Evolutionary conservation across 2,797 vertebrate genomes (phyloP), one percentile per base, ranked within the genome.

Genomic region (Falco peregrinus): DNA sequence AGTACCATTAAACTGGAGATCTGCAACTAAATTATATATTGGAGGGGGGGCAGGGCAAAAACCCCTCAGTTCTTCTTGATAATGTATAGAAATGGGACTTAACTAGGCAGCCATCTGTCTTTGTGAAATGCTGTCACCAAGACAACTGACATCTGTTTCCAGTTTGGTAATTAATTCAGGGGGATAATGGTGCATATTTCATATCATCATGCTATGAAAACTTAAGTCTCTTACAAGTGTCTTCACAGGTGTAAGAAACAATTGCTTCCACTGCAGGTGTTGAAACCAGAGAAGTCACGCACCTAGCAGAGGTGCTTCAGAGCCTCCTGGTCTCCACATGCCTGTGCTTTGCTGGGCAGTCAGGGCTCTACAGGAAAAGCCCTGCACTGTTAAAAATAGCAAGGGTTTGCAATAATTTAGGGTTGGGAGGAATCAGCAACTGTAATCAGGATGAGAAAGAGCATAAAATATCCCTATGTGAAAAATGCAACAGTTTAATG

Each of bases 121-220:
- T 61, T 75, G 71, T 85, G 69, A 75, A 81, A 28, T 79, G 65
- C 77, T 92, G 76, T 92, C 78, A 68, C 81, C 73, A 81, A 90
- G 84, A 94, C 60, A 84, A 76, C 59, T 89, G 81, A 81, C 86
- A 54, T 57, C 56, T 75, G 56, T 90, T 95, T 94, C 81, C 70
- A 70, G 25, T 19, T 77, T 76, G 53, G 81, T 94, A 73, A 69
- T 83, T 71, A 79, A 83, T 81, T 89, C 61, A 69, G 51, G 43
- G 51, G 51, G 21, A 78, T 81, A 86, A 56, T 73, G 79, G 70
- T 0, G 0, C 29, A 17, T 64, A 31, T 84, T 84, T 93, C 63
- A 4, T 84, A 37, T 69, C 51, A 11, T 71, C 78, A 29, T 53
- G 45, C 33, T 48, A 31, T 12, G 15, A 91, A 92, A 82, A 60